phyloP scores from a whole-genome alignment of 2,797 vertebrate genomes.

The Hippocampus kuda region DNA sequence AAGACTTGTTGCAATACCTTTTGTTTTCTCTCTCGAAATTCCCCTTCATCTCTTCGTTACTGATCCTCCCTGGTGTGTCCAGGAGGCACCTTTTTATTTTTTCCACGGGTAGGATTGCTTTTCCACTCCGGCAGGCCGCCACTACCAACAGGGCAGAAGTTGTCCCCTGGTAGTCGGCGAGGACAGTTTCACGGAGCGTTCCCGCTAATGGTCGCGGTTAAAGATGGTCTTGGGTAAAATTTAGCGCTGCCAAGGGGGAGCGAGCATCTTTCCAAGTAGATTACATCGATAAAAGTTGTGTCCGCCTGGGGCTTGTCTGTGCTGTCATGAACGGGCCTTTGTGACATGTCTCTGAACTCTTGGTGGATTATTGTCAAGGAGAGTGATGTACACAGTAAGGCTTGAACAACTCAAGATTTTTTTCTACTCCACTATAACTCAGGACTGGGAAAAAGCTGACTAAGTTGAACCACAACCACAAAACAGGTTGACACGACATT shows the following conservation, averaged over 20 bases:
- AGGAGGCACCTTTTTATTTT: slow-evolving; percentile 53
- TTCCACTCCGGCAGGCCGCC: slow-evolving; percentile 13
- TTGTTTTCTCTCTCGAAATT: slow-evolving; percentile 64
- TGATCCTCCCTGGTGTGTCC: slow-evolving; percentile 62
- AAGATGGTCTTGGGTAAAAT: slow-evolving; percentile 51
- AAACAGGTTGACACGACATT: too few relatives aligned
- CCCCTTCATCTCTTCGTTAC: slow-evolving; percentile 61
- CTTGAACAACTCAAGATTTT: neutral
- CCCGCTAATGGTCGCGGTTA: slow-evolving; percentile 40
- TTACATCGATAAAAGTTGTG: slow-evolving; percentile 29
- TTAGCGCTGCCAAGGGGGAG: slow-evolving; percentile 38
- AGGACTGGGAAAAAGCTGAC: too few relatives aligned
- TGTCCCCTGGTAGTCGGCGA: slow-evolving; percentile 42
- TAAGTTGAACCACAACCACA: too few relatives aligned
- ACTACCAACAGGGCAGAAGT: slow-evolving; percentile 38
- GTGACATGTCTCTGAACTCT: neutral
- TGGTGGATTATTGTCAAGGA: neutral
- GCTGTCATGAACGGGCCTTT: slow-evolving; percentile 6
- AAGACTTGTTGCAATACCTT: slow-evolving; percentile 66
- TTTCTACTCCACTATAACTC: neutral
- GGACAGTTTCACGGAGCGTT: slow-evolving; percentile 46
- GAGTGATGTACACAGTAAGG: neutral
- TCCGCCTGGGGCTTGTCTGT: slow-evolving; percentile 14
- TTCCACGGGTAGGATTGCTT: slow-evolving; percentile 22
- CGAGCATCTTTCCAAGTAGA: slow-evolving; percentile 21